Evolutionary conservation across 2,888 invertebrate genomes (phyloP), one percentile per base, ranked within the genome.

Genomic region (Spialia ferax): DNA sequence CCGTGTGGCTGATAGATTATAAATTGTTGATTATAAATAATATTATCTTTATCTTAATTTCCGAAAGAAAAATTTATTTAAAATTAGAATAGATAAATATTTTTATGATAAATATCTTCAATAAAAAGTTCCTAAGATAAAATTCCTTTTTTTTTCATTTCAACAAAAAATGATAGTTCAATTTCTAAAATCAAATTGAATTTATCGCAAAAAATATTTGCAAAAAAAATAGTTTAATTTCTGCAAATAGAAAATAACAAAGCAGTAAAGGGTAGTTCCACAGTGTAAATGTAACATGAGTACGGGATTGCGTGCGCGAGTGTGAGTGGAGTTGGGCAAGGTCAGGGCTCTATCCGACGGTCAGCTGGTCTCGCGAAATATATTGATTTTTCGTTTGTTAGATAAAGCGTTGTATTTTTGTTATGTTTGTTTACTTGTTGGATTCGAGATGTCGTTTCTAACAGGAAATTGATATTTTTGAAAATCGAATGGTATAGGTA

Each of bases 281-380:
- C 13, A n/a, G n/a, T n/a, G n/a, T n/a, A n/a, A n/a, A n/a, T 32
- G 48, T 64, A 62, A 86, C 74, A 87, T 86, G 86, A 87, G 85
- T 18, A 45, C 42, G 83, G 18, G 84, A 80, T 75, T 74, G 82
- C 77, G 86, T 81, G 87, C 83, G 86, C 83, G 86, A 87, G 86
- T 86, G 88, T 75, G 87, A 89, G 86, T 74, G 75, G 78, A 77
- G 75, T 92, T 93, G 92, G 74, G 92, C 90, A 93, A 93, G 93
- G 93, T 93, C 93, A 93, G 90, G 93, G 92, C 42, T 42, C 84
- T 88, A 71, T 82, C 91, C 92, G 90, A 90, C 87, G 93, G 90
- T 89, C 91, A 89, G 81, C 81, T 80, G 81, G 83, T 84, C 87
- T 86, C 82, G 86, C 88, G 78, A 86, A 83, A 79, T 77, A 77